Conservation (phyloP, 2,113 vertebrate genomes). For the Malurus cyaneus region DNA sequence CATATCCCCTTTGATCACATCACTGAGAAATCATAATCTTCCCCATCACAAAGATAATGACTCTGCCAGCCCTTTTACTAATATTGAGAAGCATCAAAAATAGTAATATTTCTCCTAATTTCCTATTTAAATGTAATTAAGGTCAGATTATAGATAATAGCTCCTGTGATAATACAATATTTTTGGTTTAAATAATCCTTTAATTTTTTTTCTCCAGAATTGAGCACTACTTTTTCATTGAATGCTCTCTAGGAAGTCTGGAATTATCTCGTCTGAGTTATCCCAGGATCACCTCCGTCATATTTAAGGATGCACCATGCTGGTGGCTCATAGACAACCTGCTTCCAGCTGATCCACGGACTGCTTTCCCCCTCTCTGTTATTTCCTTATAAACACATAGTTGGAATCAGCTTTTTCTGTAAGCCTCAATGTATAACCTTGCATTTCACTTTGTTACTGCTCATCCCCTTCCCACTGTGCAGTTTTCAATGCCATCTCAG, state of each 20-base stretch:
- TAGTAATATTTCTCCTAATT: neutral
- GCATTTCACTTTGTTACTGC: neutral
- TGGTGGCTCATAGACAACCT: neutral
- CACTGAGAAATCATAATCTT: neutral
- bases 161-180: neutral
- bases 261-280: neutral
- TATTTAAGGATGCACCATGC: neutral
- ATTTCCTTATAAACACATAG: neutral
- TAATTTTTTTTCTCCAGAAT: neutral
- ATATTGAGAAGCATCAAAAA: constrained; percentile 7
- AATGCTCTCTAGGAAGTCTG: neutral
- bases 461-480: neutral
- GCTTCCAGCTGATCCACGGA: constrained; percentile 32
- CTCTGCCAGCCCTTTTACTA: neutral
- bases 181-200: neutral
- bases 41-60: neutral
- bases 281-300: neutral
- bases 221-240: neutral
- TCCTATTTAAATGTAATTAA: neutral
- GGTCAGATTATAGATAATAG: neutral
- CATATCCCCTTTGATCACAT: neutral
- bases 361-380: neutral
- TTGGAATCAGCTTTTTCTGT: neutral
- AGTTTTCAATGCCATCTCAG: neutral
- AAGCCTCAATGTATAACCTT: neutral